Evolutionary conservation across 2,888 invertebrate species (phyloP).

Genomic region (Trachelus stipa): DNA sequence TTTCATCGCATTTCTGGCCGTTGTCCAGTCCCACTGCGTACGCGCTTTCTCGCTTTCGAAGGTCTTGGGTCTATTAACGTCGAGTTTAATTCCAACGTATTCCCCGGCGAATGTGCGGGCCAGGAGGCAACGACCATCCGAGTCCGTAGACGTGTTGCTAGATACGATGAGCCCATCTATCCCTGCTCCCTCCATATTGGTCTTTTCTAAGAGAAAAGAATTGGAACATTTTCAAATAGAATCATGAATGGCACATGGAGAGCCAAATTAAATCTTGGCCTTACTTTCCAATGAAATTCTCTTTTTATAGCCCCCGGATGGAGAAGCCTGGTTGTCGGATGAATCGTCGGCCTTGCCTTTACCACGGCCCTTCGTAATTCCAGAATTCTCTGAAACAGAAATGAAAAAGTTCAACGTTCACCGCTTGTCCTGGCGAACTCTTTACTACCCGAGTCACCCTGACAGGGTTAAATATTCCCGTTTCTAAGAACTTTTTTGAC

Average conservation of each 20-base stretch:
- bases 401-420: not conserved
- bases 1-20: slow-evolving; percentile 73
- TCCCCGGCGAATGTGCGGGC: slow-evolving; percentile 74
- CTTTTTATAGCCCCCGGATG: slow-evolving; percentile 47
- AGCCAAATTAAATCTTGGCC: slow-evolving; percentile 19
- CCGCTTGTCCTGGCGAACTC: not conserved
- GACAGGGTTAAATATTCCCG: too few species aligned
- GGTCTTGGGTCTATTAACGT: slow-evolving; percentile 71
- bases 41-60: slow-evolving; percentile 73
- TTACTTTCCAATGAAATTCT: slow-evolving; percentile 55
- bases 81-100: slow-evolving; percentile 76
- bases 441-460: not conserved
- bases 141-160: slow-evolving; percentile 38
- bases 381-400: slow-evolving; percentile 51
- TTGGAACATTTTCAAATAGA: not conserved
- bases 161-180: slow-evolving; percentile 43
- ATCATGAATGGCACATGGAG: not conserved
- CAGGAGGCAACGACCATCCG: slow-evolving; percentile 68
- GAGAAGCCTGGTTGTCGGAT: slow-evolving; percentile 49
- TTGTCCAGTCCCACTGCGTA: slow-evolving; percentile 75
- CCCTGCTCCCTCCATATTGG: slow-evolving; percentile 34
- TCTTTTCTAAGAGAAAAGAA: slow-evolving; percentile 43
- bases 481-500: too few species aligned
- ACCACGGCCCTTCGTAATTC: slow-evolving; percentile 41
- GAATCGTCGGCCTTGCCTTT: slow-evolving; percentile 58